phyloP scores from a whole-genome alignment of 2,113 vertebrate species.

The Megaceryle torquata region DNA sequence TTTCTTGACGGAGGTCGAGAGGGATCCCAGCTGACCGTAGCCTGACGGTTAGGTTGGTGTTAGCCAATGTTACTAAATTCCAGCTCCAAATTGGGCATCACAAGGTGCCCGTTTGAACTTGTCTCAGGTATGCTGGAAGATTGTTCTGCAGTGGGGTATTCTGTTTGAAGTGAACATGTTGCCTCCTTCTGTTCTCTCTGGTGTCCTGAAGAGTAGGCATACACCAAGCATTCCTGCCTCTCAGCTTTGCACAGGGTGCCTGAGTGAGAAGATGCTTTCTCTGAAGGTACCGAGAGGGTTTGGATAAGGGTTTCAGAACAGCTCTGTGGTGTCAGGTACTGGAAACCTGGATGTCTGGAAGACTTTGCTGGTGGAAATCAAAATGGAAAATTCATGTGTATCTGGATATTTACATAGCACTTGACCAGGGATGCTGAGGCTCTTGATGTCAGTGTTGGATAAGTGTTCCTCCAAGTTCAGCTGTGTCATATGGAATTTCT shows the following conservation, averaged over 20 bases:
- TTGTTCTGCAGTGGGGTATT: background rate
- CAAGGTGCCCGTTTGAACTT: background rate
- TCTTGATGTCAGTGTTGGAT: background rate
- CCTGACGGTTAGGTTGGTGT: background rate
- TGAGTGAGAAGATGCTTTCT: background rate
- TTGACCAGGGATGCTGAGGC: background rate
- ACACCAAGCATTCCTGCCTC: background rate
- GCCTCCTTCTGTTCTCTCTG: background rate
- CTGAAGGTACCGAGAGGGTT: background rate
- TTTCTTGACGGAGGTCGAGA: background rate
- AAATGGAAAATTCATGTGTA: background rate
- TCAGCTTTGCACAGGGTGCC: background rate
- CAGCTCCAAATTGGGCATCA: background rate
- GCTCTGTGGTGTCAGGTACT: background rate
- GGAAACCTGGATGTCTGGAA: background rate
- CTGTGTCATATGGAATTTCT: background rate
- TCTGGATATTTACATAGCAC: background rate
- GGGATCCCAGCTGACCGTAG: background rate
- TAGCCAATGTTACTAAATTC: background rate
- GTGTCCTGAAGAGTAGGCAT: too few relatives aligned
- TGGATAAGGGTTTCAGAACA: background rate
- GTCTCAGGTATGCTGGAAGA: background rate
- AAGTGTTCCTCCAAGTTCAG: background rate
- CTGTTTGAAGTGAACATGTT: background rate
- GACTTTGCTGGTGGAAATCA: background rate